These are phyloP conservation scores for Phataginus tricuspis DNA, from an alignment of 2,797 vertebrate species.

Conservation along the genomic window DNA sequence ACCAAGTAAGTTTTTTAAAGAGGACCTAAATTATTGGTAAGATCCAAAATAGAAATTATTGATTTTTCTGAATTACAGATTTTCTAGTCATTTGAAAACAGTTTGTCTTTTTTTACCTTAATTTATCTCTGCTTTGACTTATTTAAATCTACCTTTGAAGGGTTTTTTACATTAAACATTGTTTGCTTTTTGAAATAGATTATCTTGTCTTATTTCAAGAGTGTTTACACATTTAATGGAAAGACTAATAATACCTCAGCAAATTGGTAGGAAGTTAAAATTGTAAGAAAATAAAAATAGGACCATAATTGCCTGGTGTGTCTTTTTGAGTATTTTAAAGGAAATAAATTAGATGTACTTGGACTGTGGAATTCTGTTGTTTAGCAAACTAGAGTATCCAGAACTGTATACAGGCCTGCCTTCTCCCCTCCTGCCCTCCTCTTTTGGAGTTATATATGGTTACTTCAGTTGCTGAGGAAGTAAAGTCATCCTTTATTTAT, in stretches of 20 bases:
- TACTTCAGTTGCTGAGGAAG: slow-evolving; percentile 32
- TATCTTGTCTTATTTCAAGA: slow-evolving; percentile 3
- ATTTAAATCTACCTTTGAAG: background rate
- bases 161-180: background rate
- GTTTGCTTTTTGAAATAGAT: slow-evolving; percentile 17
- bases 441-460: background rate
- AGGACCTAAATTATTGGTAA: slow-evolving; percentile 27
- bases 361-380: slow-evolving; percentile 10
- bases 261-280: slow-evolving; percentile 44
- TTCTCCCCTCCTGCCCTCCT: no score
- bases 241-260: background rate
- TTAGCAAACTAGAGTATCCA: background rate
- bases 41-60: background rate
- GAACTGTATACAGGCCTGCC: background rate
- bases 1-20: slow-evolving; percentile 24
- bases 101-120: background rate
- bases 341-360: background rate
- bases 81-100: slow-evolving; percentile 44
- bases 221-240: background rate
- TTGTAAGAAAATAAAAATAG: slow-evolving; percentile 61
- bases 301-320: background rate
- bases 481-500: background rate
- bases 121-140: background rate
- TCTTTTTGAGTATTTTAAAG: slow-evolving; percentile 49
- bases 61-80: slow-evolving; percentile 18